Base-by-base conservation (phyloP, 2,113 vertebrate species). In the Chaetorhynchus papuensis region DNA sequence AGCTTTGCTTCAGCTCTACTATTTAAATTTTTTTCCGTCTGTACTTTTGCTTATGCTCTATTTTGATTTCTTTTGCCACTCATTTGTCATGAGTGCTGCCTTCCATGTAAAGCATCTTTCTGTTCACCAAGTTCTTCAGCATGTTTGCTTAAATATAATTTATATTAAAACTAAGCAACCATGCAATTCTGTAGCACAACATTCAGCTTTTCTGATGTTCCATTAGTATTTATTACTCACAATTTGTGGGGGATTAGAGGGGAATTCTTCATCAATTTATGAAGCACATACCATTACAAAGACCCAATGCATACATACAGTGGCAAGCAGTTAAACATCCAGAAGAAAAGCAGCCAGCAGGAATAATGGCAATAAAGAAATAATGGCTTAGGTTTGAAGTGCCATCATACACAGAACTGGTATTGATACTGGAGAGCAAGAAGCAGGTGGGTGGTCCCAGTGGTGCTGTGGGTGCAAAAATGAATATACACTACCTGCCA, bases 371-470 rank as follows among this genome's bases (percentile, higher is more conserved):
- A 90, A 69, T 53, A 53, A 83, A 91, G 69, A 86, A 93, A 42
- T 37, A 94, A 87, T 4, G 9, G 90, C 64, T 91, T 71, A 33
- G 22, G 57, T 71, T 77, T 83, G 71, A 95, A 80, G 21, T 85
- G 71, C 44, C 27, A 83, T 76, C 71, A 68, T 60, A 70, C 54
- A 86, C 30, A 45, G 41, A 93, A 91, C 61, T 44, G 31, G n/a
- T 68, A 95, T 18, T 76, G 76, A 88, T 79, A 95, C 57, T 71
- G 66, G 66, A 96, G 72, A 96, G 94, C 77, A 85, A 96, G 64
- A 96, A 96, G 95, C 94, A 92, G 79, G 94, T 93, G 90, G 96
- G 96, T 93, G 90, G 94, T 94, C 95, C 93, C 87, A 94, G 89
- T 66, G 94, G 93, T 96, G 96, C 94, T 96, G 89, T 94, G 90